Evolutionary conservation across 2,113 vertebrate genomes (phyloP).

Genomic region (Bufo bufo): DNA sequence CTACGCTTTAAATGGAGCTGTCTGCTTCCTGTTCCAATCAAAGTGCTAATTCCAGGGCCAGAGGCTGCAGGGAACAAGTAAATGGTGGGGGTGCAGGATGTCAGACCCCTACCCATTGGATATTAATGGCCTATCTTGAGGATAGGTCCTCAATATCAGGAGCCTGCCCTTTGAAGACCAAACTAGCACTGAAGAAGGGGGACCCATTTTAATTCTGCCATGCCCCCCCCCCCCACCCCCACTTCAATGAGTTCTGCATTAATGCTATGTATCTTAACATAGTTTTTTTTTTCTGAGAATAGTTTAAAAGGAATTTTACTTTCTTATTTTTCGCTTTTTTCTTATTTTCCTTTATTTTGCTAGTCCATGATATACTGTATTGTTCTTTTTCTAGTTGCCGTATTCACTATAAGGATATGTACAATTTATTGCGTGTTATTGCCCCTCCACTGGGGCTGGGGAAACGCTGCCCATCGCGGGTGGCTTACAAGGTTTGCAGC

Average conservation of each 20-base stretch:
- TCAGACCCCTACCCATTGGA: no score
- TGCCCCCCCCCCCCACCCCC: background rate
- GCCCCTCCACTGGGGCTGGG: conserved; percentile 96
- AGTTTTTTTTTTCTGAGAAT: background rate
- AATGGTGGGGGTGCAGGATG: no score
- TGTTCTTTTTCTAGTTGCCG: conserved; percentile 93
- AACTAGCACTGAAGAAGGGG: background rate
- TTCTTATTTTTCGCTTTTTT: background rate
- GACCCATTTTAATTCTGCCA: background rate
- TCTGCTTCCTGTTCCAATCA: background rate
- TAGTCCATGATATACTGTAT: conserved; percentile 61
- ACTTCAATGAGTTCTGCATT: background rate
- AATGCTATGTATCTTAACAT: background rate
- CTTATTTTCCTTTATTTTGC: background rate
- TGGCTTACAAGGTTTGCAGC: conserved; percentile 97
- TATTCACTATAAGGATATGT: conserved; percentile 98
- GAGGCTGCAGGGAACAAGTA: no score
- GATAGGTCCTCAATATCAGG: no score
- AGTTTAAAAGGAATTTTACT: background rate
- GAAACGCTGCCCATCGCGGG: conserved; percentile 96
- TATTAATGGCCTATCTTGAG: no score
- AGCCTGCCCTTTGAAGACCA: background rate
- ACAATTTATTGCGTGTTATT: conserved; percentile 96
- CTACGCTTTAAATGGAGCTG: no score
- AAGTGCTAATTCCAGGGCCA: no score